Evolutionary conservation across 2,113 vertebrate genomes (phyloP).

Genomic region (Crotalus helleri): DNA sequence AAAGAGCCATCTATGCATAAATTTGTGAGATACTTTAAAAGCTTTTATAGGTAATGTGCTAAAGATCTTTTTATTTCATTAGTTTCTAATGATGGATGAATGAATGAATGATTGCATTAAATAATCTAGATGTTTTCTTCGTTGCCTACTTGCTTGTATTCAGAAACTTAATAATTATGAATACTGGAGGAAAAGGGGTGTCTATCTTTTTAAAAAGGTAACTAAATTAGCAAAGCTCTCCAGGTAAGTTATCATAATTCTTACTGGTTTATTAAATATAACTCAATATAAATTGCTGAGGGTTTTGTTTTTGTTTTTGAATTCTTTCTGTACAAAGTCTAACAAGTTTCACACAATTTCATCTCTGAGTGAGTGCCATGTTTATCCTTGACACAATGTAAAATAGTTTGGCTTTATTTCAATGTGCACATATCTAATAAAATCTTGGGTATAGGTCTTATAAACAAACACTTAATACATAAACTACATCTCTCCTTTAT

Average conservation of each 20-base stretch:
- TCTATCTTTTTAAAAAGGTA: neutral
- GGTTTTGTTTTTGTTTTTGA: neutral
- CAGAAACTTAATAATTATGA: slow-evolving; percentile 5
- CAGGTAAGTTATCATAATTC: neutral
- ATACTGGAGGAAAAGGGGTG: neutral
- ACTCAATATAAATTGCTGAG: neutral
- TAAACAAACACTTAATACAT: neutral
- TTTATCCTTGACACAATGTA: neutral
- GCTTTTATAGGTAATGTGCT: slow-evolving; percentile 32
- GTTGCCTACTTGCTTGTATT: slow-evolving; percentile 32
- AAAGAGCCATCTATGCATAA: slow-evolving; percentile 34
- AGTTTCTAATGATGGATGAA: slow-evolving; percentile 12
- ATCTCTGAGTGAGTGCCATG: neutral
- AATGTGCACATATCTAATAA: neutral
- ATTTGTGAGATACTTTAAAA: slow-evolving; percentile 42
- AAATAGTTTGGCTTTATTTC: neutral
- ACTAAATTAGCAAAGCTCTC: slow-evolving; percentile 15
- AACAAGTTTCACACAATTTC: neutral
- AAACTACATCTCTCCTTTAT: neutral
- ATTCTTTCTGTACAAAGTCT: neutral
- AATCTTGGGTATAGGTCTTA: neutral
- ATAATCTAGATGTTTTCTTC: slow-evolving; percentile 21
- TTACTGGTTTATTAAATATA: slow-evolving; percentile 31
- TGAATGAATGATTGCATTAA: slow-evolving; percentile 28
- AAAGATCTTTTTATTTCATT: neutral